Percentiles rank a stretch among this genome's conserved stretches.
Conservation (phyloP, 1,140 invertebrate species). For the Zaprionus davidi region DNA sequence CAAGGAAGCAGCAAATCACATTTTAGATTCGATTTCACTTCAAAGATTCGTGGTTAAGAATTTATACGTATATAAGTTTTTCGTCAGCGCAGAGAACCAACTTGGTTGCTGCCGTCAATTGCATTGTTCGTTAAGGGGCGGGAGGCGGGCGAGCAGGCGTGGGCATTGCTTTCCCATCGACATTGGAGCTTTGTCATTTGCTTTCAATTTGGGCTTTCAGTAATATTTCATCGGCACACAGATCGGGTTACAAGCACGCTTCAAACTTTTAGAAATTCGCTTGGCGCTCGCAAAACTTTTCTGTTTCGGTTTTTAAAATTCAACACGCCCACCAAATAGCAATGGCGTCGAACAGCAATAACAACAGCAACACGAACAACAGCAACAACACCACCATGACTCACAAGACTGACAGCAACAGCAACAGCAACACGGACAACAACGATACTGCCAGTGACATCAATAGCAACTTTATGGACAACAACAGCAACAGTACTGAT, state of each 20-base stretch:
- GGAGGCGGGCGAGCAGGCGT: slow-evolving; percentile 2
- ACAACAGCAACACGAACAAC: slow-evolving; percentile 15
- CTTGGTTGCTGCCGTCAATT: neutral
- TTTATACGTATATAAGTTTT: too few relatives aligned
- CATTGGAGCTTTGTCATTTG: neutral
- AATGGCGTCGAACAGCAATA: slow-evolving; percentile 47
- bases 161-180: neutral
- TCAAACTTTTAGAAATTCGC: slow-evolving; percentile 50
- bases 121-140: neutral
- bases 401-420: neutral
- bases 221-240: slow-evolving; percentile 46
- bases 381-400: slow-evolving; percentile 12
- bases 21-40: too few relatives aligned
- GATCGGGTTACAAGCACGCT: slow-evolving; percentile 47
- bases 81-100: too few relatives aligned
- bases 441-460: neutral
- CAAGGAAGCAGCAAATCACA: too few relatives aligned
- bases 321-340: slow-evolving; percentile 39
- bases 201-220: slow-evolving; percentile 12
- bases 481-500: neutral
- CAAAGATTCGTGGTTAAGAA: too few relatives aligned
- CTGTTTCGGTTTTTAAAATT: slow-evolving; percentile 50
- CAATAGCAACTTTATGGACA: slow-evolving; percentile 4
- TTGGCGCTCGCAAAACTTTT: slow-evolving; percentile 47
- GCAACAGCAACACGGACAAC: slow-evolving; percentile 4